phyloP scores from a whole-genome alignment of 1,140 invertebrate species.

The Delia radicum region DNA sequence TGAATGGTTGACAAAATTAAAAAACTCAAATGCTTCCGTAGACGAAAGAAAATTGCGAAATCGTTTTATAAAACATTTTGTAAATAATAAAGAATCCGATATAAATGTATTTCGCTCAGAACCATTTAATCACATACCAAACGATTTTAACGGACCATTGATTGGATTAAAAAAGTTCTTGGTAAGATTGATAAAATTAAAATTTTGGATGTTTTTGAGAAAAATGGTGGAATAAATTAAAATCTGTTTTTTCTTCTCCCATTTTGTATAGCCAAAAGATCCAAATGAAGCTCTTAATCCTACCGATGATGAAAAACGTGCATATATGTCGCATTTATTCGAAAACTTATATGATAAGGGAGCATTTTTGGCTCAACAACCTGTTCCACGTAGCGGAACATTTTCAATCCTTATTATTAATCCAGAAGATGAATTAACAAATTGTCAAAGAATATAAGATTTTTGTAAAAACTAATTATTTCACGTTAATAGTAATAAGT shows the following conservation, averaged over 20 bases:
- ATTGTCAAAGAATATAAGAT: background rate
- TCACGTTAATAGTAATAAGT: no score
- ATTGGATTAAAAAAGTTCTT: background rate
- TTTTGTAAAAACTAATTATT: no score
- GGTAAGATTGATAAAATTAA: background rate
- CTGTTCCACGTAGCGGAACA: conserved; percentile 16
- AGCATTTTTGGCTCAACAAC: conserved; percentile 25
- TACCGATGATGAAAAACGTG: conserved; percentile 22
- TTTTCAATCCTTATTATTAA: conserved; percentile 17
- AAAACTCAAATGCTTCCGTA: background rate
- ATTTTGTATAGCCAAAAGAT: background rate
- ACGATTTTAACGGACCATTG: background rate
- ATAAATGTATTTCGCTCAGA: conserved; percentile 9
- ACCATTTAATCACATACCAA: conserved; percentile 22
- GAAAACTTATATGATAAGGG: background rate
- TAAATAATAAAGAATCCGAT: background rate
- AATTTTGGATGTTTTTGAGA: background rate
- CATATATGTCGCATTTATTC: conserved; percentile 24
- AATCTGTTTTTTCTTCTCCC: no score
- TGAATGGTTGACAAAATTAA: conserved; percentile 27
- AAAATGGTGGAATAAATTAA: no score
- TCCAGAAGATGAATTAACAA: background rate
- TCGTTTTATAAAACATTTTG: conserved; percentile 22
- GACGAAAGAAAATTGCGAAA: conserved; percentile 22
- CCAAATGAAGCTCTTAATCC: background rate